phyloP scores from a whole-genome alignment of 2,888 invertebrate genomes.

The Drosophila tripunctata region DNA sequence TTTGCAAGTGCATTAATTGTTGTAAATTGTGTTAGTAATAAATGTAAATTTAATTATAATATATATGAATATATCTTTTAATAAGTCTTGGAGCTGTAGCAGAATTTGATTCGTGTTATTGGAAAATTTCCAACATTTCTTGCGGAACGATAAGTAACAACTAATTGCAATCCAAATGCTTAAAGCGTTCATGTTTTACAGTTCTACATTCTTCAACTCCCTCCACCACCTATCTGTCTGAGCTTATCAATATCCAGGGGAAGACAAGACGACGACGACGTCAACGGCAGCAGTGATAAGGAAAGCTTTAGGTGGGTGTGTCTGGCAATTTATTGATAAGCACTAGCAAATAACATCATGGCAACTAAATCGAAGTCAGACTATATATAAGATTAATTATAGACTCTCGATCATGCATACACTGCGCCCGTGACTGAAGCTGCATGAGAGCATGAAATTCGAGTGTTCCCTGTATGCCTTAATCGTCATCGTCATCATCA shows the following conservation, averaged over 20 bases:
- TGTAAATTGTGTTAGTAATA: slow-evolving; percentile 36
- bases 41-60: slow-evolving; percentile 3
- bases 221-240: background rate
- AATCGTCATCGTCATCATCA: background rate
- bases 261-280: slow-evolving; percentile 32
- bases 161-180: background rate
- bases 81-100: slow-evolving; percentile 19
- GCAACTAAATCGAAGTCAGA: slow-evolving; percentile 5
- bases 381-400: slow-evolving; percentile 6
- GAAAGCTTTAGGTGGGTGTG: slow-evolving; percentile 47
- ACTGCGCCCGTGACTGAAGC: slow-evolving; percentile 35
- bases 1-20: slow-evolving; percentile 12
- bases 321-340: slow-evolving; percentile 38
- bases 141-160: slow-evolving; percentile 1
- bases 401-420: slow-evolving; percentile 18
- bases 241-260: slow-evolving; percentile 40
- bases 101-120: background rate
- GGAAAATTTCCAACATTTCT: slow-evolving; percentile 5
- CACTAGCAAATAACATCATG: slow-evolving; percentile 11
- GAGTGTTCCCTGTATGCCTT: slow-evolving; percentile 19
- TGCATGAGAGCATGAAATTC: slow-evolving; percentile 28
- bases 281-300: slow-evolving; percentile 45
- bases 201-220: slow-evolving; percentile 1
- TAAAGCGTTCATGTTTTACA: background rate
- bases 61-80: slow-evolving; percentile 13